phyloP scores from a whole-genome alignment of 2,797 vertebrate genomes.

The Austrolebias charrua region DNA sequence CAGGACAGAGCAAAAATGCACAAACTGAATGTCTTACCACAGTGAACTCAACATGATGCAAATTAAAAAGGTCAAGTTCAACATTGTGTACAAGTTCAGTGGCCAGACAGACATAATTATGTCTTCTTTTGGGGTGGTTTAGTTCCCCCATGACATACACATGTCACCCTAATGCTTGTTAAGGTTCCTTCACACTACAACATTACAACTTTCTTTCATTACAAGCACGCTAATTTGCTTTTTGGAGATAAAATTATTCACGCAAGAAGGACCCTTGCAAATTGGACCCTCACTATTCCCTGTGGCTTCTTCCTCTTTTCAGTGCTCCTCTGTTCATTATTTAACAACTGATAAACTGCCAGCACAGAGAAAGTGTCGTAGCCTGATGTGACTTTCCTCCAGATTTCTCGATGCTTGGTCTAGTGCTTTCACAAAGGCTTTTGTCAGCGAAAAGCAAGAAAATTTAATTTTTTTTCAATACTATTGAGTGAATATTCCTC shows the following conservation, averaged over 20 bases:
- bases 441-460: constrained; percentile 6
- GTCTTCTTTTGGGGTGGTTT: neutral
- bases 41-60: neutral
- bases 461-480: neutral
- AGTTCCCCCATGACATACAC: neutral
- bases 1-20: neutral
- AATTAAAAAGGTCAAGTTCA: constrained; percentile 2
- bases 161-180: constrained; percentile 3
- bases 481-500: neutral
- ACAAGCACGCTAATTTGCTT: constrained; percentile 36
- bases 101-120: neutral
- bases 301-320: constrained; percentile 1
- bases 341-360: constrained; percentile 20
- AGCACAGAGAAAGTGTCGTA: constrained; percentile 8
- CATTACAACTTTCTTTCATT: constrained; percentile 12
- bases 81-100: neutral
- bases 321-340: neutral
- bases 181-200: neutral
- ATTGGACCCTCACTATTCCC: constrained; percentile 8
- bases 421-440: constrained; percentile 7
- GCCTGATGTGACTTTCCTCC: neutral
- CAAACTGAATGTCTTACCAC: constrained; percentile 4
- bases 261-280: constrained; percentile 5
- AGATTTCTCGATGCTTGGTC: neutral
- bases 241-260: constrained; percentile 37